phyloP scores from a whole-genome alignment of 2,888 invertebrate genomes.

The Exephanes ischioxanthus region DNA sequence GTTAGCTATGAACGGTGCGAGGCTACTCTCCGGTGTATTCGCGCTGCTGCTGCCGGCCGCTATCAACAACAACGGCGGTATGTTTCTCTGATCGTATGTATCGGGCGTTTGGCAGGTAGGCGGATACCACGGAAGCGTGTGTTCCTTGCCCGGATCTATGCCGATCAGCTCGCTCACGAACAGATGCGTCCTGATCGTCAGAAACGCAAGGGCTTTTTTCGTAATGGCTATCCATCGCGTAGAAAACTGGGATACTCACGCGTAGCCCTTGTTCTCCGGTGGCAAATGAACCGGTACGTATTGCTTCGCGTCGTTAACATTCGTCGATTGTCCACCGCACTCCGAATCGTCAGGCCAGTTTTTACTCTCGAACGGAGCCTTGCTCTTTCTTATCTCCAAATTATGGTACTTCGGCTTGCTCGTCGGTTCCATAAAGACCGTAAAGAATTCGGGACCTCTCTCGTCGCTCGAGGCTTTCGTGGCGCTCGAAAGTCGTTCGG shows the following conservation, averaged over 20 bases:
- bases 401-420: conserved; percentile 75
- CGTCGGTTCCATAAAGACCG: conserved; percentile 76
- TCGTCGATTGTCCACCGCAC: conserved; percentile 72
- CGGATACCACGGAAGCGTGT: conserved; percentile 92
- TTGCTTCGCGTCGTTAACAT: conserved; percentile 71
- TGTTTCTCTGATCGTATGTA: conserved; percentile 81
- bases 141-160: conserved; percentile 87
- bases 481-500: conserved; percentile 47
- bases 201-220: conserved; percentile 29
- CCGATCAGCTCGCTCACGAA: conserved; percentile 87
- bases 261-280: conserved; percentile 92
- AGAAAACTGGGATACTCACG: conserved; percentile 85
- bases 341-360: conserved; percentile 76
- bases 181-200: conserved; percentile 72
- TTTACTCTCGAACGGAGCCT: conserved; percentile 72
- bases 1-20: conserved; percentile 83
- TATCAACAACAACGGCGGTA: conserved; percentile 80
- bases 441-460: conserved; percentile 66
- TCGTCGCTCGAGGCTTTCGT: conserved; percentile 58
- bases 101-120: conserved; percentile 87
- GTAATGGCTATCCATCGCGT: background rate
- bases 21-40: conserved; percentile 81
- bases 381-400: conserved; percentile 73
- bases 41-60: conserved; percentile 73
- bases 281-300: conserved; percentile 90